phyloP scores from a whole-genome alignment of 2,888 invertebrate genomes.

The Catonia carolina region DNA sequence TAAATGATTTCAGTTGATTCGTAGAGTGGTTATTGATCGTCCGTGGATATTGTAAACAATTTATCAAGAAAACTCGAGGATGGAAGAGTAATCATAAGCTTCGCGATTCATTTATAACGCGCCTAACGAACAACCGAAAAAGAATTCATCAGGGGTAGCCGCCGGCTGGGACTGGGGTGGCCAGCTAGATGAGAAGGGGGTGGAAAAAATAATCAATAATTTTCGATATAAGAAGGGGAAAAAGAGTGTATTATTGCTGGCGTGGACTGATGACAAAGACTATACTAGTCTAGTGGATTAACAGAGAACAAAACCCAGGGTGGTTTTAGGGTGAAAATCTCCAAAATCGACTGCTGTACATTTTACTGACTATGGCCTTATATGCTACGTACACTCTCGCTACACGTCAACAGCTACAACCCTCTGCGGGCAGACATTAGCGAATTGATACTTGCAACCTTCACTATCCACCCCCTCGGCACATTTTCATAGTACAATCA shows the following conservation, averaged over 20 bases:
- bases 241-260: constrained; percentile 13
- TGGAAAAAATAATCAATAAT: constrained; percentile 21
- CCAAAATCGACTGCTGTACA: constrained; percentile 16
- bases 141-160: background rate
- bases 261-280: constrained; percentile 22
- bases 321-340: constrained; percentile 22
- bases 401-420: too few species aligned
- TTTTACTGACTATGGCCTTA: too few species aligned
- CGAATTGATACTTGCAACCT: constrained; percentile 19
- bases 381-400: too few species aligned
- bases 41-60: too few species aligned
- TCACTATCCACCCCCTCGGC: too few species aligned
- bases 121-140: constrained; percentile 1
- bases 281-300: constrained; percentile 18
- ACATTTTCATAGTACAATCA: too few species aligned
- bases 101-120: constrained; percentile 1
- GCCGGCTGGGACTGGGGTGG: constrained; percentile 8
- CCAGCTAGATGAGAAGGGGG: constrained; percentile 5
- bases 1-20: too few species aligned
- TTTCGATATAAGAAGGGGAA: constrained; percentile 21
- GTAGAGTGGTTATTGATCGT: too few species aligned
- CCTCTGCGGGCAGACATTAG: constrained; percentile 18
- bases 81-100: constrained; percentile 3
- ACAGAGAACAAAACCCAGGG: constrained; percentile 6
- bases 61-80: too few species aligned